phyloP scores from a whole-genome alignment of 1,140 invertebrate genomes.

The Olivierus martensii region DNA sequence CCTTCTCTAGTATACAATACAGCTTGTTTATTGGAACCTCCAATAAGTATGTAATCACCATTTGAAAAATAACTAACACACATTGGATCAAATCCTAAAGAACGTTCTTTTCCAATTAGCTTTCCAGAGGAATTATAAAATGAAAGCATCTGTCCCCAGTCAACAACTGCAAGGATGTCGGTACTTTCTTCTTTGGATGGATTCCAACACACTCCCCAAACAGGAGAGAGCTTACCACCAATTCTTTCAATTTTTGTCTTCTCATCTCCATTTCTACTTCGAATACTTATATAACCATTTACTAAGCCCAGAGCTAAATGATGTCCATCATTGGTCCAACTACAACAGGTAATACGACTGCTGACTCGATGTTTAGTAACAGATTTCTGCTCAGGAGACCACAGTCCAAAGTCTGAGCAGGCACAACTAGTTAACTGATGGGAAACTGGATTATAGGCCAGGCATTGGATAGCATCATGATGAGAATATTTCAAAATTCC shows the following conservation, averaged over 20 bases:
- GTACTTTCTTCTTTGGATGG: slow-evolving; percentile 35
- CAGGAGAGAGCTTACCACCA: slow-evolving; percentile 46
- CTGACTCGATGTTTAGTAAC: slow-evolving; percentile 71
- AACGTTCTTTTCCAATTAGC: slow-evolving; percentile 60
- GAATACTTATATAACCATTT: slow-evolving; percentile 73
- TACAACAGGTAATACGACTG: slow-evolving; percentile 78
- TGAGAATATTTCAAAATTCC: slow-evolving; percentile 95
- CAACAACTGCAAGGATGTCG: slow-evolving; percentile 73
- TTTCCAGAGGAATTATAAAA: slow-evolving; percentile 83
- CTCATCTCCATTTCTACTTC: slow-evolving; percentile 83
- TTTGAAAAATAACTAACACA: slow-evolving; percentile 58
- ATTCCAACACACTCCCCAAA: slow-evolving; percentile 82
- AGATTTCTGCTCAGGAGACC: slow-evolving; percentile 91
- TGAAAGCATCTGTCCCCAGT: slow-evolving; percentile 84
- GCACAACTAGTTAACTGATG: slow-evolving; percentile 87
- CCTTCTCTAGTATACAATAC: slow-evolving; percentile 72
- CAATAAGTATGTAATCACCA: slow-evolving; percentile 68
- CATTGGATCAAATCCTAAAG: slow-evolving; percentile 65
- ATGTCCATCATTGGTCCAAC: slow-evolving; percentile 90
- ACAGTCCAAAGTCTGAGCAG: slow-evolving; percentile 84
- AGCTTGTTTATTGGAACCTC: slow-evolving; percentile 64
- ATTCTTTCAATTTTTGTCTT: slow-evolving; percentile 71
- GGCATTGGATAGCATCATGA: slow-evolving; percentile 86
- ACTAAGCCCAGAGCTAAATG: slow-evolving; percentile 82
- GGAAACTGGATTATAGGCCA: slow-evolving; percentile 87